A percentile compares a stretch with the other conserved stretches of the same genome.
Evolutionary conservation across 2,888 invertebrate genomes (phyloP).

Genomic region (Rutpela maculata): DNA sequence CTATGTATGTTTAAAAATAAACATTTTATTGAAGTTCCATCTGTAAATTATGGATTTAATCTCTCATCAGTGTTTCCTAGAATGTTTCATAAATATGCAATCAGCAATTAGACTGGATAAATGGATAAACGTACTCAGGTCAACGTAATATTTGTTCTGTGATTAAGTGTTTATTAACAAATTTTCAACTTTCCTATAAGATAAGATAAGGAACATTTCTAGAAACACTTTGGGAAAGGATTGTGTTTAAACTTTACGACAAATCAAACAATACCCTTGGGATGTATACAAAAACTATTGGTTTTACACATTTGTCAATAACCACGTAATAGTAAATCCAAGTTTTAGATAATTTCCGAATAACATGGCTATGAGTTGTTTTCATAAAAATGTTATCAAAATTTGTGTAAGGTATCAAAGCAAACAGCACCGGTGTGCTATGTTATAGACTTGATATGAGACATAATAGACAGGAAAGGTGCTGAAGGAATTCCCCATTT

Average conservation of each 20-base stretch:
- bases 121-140: background rate
- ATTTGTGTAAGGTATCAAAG: background rate
- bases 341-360: background rate
- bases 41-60: too few species aligned
- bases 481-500: background rate
- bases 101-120: background rate
- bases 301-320: background rate
- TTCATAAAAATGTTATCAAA: background rate
- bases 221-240: conserved; percentile 18
- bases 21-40: too few species aligned
- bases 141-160: conserved; percentile 16
- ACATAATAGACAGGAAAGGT: background rate
- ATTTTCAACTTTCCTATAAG: conserved; percentile 16
- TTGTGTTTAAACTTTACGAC: conserved; percentile 16
- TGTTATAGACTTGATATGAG: background rate
- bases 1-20: too few species aligned
- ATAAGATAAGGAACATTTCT: conserved; percentile 32
- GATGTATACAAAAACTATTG: background rate
- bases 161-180: conserved; percentile 30
- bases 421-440: background rate
- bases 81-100: background rate
- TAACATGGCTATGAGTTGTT: background rate
- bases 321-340: background rate
- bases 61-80: too few species aligned
- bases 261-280: background rate